Evolutionary conservation across 1,140 invertebrate species (phyloP).

Genomic region (Psilanteris sp.): DNA sequence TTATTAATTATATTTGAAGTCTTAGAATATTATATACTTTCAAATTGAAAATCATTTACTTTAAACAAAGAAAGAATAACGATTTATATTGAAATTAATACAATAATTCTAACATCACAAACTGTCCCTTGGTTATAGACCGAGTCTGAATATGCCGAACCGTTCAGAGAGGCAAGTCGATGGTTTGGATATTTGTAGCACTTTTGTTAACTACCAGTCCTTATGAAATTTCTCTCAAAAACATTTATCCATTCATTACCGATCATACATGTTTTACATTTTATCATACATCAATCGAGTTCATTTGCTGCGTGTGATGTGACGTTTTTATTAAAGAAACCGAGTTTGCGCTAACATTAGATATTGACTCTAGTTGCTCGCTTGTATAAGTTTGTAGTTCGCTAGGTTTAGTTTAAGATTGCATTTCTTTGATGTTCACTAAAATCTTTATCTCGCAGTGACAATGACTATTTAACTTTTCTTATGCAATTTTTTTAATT

Average conservation of each 20-base stretch:
- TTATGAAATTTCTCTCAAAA: conserved; percentile 55
- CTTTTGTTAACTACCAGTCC: conserved; percentile 66
- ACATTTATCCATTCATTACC: conserved; percentile 64
- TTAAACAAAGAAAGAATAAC: too few species aligned
- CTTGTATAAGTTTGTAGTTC: conserved; percentile 74
- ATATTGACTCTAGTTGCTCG: conserved; percentile 76
- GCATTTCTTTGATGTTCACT: conserved; percentile 61
- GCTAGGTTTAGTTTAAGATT: conserved; percentile 70
- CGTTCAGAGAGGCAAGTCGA: conserved; percentile 81
- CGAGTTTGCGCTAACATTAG: conserved; percentile 72
- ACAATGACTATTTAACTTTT: too few species aligned
- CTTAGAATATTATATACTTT: conserved; percentile 12
- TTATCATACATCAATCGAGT: conserved; percentile 55
- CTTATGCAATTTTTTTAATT: too few species aligned
- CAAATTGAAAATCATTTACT: conserved; percentile 5
- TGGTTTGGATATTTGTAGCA: conserved; percentile 81
- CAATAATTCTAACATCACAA: conserved; percentile 74
- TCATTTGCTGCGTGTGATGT: conserved; percentile 71
- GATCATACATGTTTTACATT: conserved; percentile 63
- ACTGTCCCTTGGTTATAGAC: conserved; percentile 80
- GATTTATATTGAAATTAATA: too few species aligned
- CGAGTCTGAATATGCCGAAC: conserved; percentile 81
- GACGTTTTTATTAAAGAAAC: conserved; percentile 75
- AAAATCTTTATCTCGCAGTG: conserved; percentile 26
- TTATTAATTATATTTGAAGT: conserved; percentile 18